These are phyloP conservation scores for Antheraea mylitta DNA, from an alignment of 1,140 invertebrate species.

Conservation along the genomic window DNA sequence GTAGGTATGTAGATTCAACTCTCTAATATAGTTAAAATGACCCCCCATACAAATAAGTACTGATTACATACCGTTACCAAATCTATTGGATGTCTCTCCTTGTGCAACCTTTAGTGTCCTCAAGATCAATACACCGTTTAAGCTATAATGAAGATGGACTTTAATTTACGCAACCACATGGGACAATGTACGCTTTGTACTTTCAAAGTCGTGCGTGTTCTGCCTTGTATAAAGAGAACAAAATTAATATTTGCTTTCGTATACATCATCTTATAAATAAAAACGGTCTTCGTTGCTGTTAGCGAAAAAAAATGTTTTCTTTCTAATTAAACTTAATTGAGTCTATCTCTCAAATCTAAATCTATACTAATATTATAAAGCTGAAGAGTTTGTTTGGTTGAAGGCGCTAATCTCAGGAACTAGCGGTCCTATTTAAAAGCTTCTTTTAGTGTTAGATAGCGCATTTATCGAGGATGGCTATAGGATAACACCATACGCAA, in stretches of 20 bases:
- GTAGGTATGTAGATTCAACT: not conserved
- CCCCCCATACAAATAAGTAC: not conserved
- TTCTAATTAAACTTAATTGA: too few species aligned
- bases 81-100: slow-evolving; percentile 12
- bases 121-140: slow-evolving; percentile 13
- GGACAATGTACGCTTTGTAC: slow-evolving; percentile 17
- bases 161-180: slow-evolving; percentile 14
- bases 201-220: slow-evolving; percentile 21
- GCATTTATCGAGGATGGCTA: too few species aligned
- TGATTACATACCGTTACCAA: not conserved
- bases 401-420: too few species aligned
- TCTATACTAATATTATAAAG: too few species aligned
- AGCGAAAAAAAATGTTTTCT: too few species aligned
- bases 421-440: too few species aligned
- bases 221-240: not conserved
- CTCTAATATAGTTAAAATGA: not conserved
- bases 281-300: not conserved
- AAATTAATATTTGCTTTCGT: not conserved
- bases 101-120: slow-evolving; percentile 2
- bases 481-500: too few species aligned
- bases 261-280: not conserved
- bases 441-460: too few species aligned
- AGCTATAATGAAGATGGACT: slow-evolving; percentile 12
- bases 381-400: too few species aligned
- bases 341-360: too few species aligned